Conservation (phyloP, 2,888 invertebrate genomes). For the Anoplius nigerrimus region DNA sequence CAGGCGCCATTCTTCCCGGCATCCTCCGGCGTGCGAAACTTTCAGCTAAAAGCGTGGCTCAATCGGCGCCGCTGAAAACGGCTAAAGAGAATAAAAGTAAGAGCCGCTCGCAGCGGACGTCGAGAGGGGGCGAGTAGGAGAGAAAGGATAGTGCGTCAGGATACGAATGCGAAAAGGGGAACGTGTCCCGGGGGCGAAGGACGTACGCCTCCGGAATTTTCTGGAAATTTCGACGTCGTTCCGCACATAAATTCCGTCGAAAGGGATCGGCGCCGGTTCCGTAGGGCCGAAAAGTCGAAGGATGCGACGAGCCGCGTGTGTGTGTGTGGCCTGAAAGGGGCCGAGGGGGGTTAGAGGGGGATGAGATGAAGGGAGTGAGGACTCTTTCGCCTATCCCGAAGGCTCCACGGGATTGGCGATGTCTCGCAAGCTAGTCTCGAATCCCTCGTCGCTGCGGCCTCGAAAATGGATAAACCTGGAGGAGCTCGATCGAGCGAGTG, state of each 20-base stretch:
- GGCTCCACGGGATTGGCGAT: conserved; percentile 19
- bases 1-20: too few relatives aligned
- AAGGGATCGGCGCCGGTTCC: conserved; percentile 33
- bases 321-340: too few relatives aligned
- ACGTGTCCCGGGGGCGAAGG: conserved; percentile 17
- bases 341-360: background rate
- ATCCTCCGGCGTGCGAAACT: background rate
- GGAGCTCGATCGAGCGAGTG: conserved; percentile 48
- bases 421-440: conserved; percentile 36
- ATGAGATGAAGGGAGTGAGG: background rate
- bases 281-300: conserved; percentile 17
- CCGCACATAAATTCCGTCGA: conserved; percentile 37
- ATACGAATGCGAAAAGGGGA: background rate
- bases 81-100: background rate
- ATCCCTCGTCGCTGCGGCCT: conserved; percentile 35
- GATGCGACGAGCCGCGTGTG: background rate
- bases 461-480: conserved; percentile 49
- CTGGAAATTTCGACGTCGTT: conserved; percentile 34
- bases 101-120: background rate
- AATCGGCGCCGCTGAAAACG: background rate
- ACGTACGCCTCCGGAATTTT: conserved; percentile 14
- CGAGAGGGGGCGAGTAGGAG: background rate
- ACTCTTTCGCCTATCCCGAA: background rate
- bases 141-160: conserved; percentile 5
- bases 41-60: background rate